phyloP scores from a whole-genome alignment of 2,888 invertebrate species.

The Hyppa rectilinea region DNA sequence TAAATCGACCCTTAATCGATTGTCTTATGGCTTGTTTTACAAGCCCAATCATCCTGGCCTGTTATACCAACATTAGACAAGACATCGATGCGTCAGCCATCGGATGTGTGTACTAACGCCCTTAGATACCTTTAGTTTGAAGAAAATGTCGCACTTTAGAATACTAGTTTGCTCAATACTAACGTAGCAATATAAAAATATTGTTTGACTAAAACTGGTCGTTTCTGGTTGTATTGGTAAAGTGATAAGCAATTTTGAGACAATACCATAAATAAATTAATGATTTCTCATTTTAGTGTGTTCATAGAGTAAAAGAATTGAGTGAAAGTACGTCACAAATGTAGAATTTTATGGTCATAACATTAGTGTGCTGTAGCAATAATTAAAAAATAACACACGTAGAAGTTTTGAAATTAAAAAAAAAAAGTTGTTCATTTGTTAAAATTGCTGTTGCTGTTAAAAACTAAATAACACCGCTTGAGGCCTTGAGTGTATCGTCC shows the following conservation, averaged over 20 bases:
- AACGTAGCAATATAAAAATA: slow-evolving; percentile 43
- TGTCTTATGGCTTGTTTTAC: too few relatives aligned
- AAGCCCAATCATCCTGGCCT: too few relatives aligned
- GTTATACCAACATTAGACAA: too few relatives aligned
- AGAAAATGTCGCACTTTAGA: slow-evolving; percentile 26
- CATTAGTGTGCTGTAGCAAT: slow-evolving; percentile 46
- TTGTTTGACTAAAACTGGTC: slow-evolving; percentile 46
- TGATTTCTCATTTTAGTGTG: slow-evolving; percentile 41
- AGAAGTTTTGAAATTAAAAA: slow-evolving; percentile 14
- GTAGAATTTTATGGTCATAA: slow-evolving; percentile 42
- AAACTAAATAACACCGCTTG: slow-evolving; percentile 69
- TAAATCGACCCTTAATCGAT: too few relatives aligned
- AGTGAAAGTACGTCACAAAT: slow-evolving; percentile 58
- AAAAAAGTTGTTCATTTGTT: slow-evolving; percentile 10
- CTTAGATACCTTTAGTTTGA: background rate
- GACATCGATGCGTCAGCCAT: background rate
- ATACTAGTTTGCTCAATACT: slow-evolving; percentile 44
- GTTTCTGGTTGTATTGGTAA: slow-evolving; percentile 53
- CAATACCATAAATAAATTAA: slow-evolving; percentile 41
- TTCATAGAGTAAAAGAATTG: slow-evolving; percentile 42
- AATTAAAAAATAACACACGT: slow-evolving; percentile 39
- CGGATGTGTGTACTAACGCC: background rate
- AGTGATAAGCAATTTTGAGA: slow-evolving; percentile 67
- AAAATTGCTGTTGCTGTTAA: slow-evolving; percentile 59
- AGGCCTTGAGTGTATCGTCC: slow-evolving; percentile 86